A percentile compares a stretch with the other conserved stretches of the same genome.
Conservation (phyloP, 2,888 invertebrate genomes). For the Pristionchus maxplancki region DNA sequence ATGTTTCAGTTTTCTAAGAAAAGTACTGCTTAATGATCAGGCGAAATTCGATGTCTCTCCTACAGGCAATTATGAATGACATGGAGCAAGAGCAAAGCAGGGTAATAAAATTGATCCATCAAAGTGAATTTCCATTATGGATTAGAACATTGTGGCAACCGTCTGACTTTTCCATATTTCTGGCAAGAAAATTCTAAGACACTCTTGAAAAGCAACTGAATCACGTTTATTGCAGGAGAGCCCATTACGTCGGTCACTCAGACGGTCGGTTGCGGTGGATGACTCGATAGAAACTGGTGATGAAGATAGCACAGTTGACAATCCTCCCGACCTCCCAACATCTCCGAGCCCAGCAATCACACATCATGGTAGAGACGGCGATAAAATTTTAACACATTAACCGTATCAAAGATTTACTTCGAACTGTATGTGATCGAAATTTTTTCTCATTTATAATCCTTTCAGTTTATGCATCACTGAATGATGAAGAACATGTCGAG, state of each 20-base stretch:
- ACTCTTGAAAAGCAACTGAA: too few species aligned
- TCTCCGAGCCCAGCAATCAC: background rate
- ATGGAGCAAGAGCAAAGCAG: background rate
- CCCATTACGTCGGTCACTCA: background rate
- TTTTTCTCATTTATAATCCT: background rate
- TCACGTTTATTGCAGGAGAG: background rate
- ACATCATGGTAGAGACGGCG: background rate
- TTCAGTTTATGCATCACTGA: background rate
- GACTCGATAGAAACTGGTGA: background rate
- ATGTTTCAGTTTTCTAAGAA: too few species aligned
- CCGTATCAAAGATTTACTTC: too few species aligned
- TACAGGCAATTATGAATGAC: background rate
- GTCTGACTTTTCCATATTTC: too few species aligned
- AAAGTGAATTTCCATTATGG: too few species aligned
- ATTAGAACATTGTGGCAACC: too few species aligned
- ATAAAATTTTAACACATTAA: too few species aligned
- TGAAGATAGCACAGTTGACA: background rate
- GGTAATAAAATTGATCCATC: background rate
- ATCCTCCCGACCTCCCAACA: constrained; percentile 8
- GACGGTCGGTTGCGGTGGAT: background rate
- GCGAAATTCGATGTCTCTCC: constrained; percentile 9
- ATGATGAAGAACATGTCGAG: background rate
- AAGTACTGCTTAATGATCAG: background rate
- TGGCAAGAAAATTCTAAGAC: too few species aligned
- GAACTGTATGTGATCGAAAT: too few species aligned